These are phyloP conservation scores for Micrasema minimum DNA, from an alignment of 1,140 invertebrate genomes.

Conservation along the genomic window DNA sequence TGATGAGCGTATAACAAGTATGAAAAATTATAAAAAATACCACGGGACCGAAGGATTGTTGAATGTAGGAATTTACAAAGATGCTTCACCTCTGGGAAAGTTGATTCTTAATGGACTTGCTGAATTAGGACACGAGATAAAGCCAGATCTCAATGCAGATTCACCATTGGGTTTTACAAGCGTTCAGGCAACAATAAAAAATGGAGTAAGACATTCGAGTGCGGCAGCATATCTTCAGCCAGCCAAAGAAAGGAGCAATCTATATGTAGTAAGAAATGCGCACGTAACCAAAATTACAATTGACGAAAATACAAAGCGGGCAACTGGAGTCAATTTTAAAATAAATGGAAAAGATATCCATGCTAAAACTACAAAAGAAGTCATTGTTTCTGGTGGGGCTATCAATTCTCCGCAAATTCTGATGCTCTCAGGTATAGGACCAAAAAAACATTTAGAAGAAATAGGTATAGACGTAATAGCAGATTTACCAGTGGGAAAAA, in stretches of 20 bases:
- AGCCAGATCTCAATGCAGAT: constrained; percentile 69
- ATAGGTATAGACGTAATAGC: constrained; percentile 67
- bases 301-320: constrained; percentile 68
- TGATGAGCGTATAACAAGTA: constrained; percentile 8
- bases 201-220: constrained; percentile 61
- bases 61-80: constrained; percentile 25
- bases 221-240: constrained; percentile 67
- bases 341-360: constrained; percentile 58
- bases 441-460: constrained; percentile 72
- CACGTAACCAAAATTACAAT: constrained; percentile 74
- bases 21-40: constrained; percentile 9
- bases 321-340: constrained; percentile 69
- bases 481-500: constrained; percentile 72
- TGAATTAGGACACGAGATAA: constrained; percentile 60
- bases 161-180: constrained; percentile 68
- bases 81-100: constrained; percentile 58
- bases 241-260: constrained; percentile 66
- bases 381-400: constrained; percentile 73
- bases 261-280: constrained; percentile 67
- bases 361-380: constrained; percentile 70
- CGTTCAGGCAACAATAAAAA: constrained; percentile 59
- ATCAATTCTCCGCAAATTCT: constrained; percentile 72
- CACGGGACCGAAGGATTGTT: constrained; percentile 18
- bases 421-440: constrained; percentile 80
- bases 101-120: constrained; percentile 62